Conservation (phyloP, 2,888 invertebrate genomes). For the Lingula anatina region DNA sequence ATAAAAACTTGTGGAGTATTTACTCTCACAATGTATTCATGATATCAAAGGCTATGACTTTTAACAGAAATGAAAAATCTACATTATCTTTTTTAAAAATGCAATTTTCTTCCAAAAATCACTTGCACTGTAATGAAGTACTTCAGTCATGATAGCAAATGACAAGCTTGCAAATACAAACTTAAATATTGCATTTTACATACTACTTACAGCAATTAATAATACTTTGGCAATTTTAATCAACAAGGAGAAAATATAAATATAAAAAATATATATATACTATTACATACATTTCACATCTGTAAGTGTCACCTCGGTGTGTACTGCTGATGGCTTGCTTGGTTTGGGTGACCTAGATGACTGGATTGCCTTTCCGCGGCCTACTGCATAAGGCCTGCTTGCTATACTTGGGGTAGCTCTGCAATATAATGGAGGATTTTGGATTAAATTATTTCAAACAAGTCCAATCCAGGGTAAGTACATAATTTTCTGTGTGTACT, state of each 20-base stretch:
- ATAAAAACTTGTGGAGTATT: too few relatives aligned
- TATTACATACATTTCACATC: conserved; percentile 23
- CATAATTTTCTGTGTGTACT: neutral
- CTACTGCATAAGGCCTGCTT: conserved; percentile 14
- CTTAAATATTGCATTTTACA: conserved; percentile 16
- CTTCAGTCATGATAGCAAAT: neutral
- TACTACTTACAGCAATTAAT: conserved; percentile 23
- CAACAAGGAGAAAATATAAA: conserved; percentile 9
- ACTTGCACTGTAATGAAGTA: neutral
- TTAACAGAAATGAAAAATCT: too few relatives aligned
- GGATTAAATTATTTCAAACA: too few relatives aligned
- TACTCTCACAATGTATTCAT: too few relatives aligned
- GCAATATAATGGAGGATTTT: conserved; percentile 4
- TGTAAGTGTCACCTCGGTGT: conserved; percentile 23
- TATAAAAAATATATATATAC: neutral
- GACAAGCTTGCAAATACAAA: too few relatives aligned
- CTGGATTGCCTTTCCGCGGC: too few relatives aligned
- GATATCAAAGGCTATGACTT: neutral
- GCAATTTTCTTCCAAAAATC: too few relatives aligned
- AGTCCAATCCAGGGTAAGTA: too few relatives aligned
- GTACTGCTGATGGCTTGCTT: conserved; percentile 20
- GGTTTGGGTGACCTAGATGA: conserved; percentile 19
- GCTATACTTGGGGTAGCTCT: conserved; percentile 30
- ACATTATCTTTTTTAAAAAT: too few relatives aligned
- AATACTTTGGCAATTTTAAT: too few relatives aligned